Evolutionary conservation across 1,140 invertebrate genomes (phyloP), one percentile per base, ranked within the genome.

Genomic region (Drosophila guanche): DNA sequence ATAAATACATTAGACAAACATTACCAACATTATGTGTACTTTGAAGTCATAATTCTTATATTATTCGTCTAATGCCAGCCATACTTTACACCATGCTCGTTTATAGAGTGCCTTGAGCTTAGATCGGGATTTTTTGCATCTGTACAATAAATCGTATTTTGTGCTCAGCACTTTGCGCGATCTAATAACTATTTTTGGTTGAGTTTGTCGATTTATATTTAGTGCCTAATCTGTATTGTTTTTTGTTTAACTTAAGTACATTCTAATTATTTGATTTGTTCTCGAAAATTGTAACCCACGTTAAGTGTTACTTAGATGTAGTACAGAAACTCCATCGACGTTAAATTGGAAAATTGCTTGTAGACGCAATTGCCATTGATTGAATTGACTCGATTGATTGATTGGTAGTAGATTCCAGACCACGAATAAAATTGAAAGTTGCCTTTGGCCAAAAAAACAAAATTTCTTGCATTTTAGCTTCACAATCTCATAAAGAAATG

Each of bases 121-220:
- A 68, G 37, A 68, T 22, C 56, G 22, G 12, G 40, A 27, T 54
- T 4, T 37, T 43, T 25, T 10, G 40, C 6, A 22, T 63, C 62
- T 25, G 29, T 70, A 61, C 55, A 72, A 65, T 47, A 23, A 76
- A 79, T 66, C 48, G 58, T 85, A 59, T 56, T 56, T 71, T 68
- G 72, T 67, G 76, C 80, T 79, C 77, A 61, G 67, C 62, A 72
- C 84, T 74, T 65, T 59, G 23, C 68, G 77, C 74, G 60, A 51
- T 12, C 77, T 77, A 14, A 54, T 76, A 33, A 45, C 5, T 42
- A 76, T 23, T 48, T 48, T 68, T 52, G 50, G 16, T 61, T 56
- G 23, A 61, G 61, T 66, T 85, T 58, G 47, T 46, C 14, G 16
- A 43, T 60, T 72, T 57, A 14, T 23, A 48, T 67, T 70, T 47